Percentiles rank a stretch among this genome's conserved stretches.
These are phyloP conservation scores for Lucilia sericata DNA, from an alignment of 1,140 invertebrate genomes.

Conservation along the genomic window DNA sequence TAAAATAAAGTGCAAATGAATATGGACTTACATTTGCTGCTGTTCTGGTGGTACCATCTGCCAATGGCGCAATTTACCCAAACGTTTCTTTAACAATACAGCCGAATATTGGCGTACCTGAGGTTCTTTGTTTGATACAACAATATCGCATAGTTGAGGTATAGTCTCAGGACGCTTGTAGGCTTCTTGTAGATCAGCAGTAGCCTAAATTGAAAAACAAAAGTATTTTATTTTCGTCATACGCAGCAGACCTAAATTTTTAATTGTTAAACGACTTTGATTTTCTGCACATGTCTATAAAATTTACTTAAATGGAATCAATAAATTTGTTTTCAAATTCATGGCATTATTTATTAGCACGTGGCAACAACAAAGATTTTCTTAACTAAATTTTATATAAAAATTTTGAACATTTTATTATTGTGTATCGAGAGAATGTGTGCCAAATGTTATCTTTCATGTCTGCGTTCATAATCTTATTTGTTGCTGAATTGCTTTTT, in stretches of 20 bases:
- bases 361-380: not conserved
- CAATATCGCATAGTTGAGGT: constrained; percentile 72
- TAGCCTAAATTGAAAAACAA: constrained; percentile 70
- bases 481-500: not conserved
- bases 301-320: no score
- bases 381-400: not conserved
- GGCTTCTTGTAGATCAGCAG: constrained; percentile 73
- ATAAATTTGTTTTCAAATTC: no score
- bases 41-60: constrained; percentile 70
- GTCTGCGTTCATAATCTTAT: not conserved
- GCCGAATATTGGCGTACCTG: constrained; percentile 79
- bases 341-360: not conserved
- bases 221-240: not conserved
- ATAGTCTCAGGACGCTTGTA: constrained; percentile 75
- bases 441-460: constrained; percentile 23
- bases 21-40: constrained; percentile 68
- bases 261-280: no score
- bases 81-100: constrained; percentile 74
- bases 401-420: not conserved
- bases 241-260: no score
- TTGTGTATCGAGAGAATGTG: not conserved
- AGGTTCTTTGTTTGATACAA: constrained; percentile 70
- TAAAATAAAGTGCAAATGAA: not conserved
- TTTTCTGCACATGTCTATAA: no score
- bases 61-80: constrained; percentile 74